phyloP scores from a whole-genome alignment of 2,113 vertebrate genomes.

The Clarias macrocephalus region DNA sequence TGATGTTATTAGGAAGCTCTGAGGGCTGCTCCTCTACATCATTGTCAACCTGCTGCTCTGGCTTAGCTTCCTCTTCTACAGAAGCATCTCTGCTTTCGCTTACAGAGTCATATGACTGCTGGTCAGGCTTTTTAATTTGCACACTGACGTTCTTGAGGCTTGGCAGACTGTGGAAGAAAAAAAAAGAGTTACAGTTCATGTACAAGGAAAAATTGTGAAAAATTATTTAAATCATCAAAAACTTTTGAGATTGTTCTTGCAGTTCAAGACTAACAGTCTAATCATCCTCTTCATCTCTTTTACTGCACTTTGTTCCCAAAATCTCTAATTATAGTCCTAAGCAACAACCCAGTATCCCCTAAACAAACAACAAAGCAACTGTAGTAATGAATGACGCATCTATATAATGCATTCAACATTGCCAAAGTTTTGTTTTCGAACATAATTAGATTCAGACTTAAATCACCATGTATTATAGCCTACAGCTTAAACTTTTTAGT shows the following conservation, averaged over 20 bases:
- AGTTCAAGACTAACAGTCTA: background rate
- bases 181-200: conserved; percentile 6
- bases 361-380: conserved; percentile 7
- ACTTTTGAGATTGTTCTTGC: background rate
- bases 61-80: background rate
- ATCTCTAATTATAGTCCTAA: background rate
- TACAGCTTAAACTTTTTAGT: background rate
- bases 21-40: conserved; percentile 29
- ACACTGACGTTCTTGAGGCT: conserved; percentile 55
- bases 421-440: background rate
- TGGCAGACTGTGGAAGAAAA: conserved; percentile 54
- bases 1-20: conserved; percentile 34
- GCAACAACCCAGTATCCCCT: background rate
- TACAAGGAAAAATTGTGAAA: too few species aligned
- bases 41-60: conserved; percentile 26
- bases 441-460: background rate
- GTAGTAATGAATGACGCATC: background rate
- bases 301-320: background rate
- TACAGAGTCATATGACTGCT: conserved; percentile 19
- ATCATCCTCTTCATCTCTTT: background rate
- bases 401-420: background rate
- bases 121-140: conserved; percentile 48
- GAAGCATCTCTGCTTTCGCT: conserved; percentile 38
- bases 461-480: background rate
- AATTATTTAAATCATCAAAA: background rate